Conservation (phyloP, 2,113 vertebrate species). For the Phyllostomus hastatus region DNA sequence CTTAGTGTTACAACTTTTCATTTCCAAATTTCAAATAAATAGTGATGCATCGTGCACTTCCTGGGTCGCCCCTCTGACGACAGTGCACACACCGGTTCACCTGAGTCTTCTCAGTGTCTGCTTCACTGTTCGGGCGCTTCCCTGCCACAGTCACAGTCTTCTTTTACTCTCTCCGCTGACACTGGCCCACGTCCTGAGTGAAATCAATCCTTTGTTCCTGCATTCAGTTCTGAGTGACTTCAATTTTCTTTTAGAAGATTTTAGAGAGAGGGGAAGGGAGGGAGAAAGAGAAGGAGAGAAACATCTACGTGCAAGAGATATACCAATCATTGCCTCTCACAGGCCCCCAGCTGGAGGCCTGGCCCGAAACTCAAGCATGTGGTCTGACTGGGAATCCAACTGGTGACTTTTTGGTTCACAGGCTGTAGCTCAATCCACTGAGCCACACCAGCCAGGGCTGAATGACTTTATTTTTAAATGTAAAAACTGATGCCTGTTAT, state of each 20-base stretch:
- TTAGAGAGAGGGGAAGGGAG: too few species aligned
- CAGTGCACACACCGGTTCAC: not conserved
- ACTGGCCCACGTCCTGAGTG: not conserved
- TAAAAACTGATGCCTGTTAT: not conserved
- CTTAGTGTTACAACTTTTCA: not conserved
- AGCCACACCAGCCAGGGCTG: not conserved
- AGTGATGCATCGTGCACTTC: not conserved
- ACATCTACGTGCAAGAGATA: too few species aligned
- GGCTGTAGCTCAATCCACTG: too few species aligned
- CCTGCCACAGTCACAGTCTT: not conserved
- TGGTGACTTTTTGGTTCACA: too few species aligned
- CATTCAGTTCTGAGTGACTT: not conserved
- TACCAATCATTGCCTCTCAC: too few species aligned
- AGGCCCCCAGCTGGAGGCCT: too few species aligned
- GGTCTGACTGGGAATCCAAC: too few species aligned
- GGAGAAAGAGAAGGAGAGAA: too few species aligned
- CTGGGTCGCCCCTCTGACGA: not conserved
- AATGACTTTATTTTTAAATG: constrained; percentile 15
- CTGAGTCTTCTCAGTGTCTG: not conserved
- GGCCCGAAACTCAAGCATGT: too few species aligned
- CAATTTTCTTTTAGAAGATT: not conserved
- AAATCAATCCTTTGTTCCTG: not conserved
- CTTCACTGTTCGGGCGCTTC: not conserved
- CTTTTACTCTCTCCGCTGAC: not conserved
- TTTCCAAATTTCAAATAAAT: not conserved